A percentile compares a stretch with the other conserved stretches of the same genome.
Evolutionary conservation across 2,797 vertebrate species (phyloP).

Genomic region (Hypotaenidia okinawae): DNA sequence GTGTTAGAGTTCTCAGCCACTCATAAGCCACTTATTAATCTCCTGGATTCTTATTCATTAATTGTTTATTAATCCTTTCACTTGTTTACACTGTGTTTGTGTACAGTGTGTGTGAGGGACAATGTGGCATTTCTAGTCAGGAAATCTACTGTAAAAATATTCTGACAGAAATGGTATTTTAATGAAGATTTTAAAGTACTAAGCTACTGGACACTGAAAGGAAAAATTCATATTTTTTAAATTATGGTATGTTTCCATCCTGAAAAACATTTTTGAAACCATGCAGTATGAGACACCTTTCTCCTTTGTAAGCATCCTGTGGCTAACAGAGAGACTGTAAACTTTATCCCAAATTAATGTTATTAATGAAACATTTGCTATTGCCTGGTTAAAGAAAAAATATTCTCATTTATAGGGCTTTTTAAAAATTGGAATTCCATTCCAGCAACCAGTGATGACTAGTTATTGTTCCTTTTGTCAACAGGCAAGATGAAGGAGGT

Average conservation of each 20-base stretch:
- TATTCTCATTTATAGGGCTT: slow-evolving; percentile 44
- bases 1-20: neutral
- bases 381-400: slow-evolving; percentile 6
- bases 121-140: neutral
- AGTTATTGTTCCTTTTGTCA: slow-evolving; percentile 85
- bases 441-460: slow-evolving; percentile 74
- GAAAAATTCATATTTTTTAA: neutral
- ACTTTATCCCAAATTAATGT: neutral
- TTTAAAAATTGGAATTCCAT: slow-evolving; percentile 36
- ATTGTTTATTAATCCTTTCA: neutral
- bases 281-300: neutral
- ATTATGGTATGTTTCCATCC: neutral
- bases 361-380: slow-evolving; percentile 32
- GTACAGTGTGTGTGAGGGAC: neutral
- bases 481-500: slow-evolving; percentile 83
- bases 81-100: neutral
- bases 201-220: neutral
- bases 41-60: neutral
- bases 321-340: neutral
- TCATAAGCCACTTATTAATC: neutral
- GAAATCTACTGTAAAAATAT: neutral
- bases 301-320: neutral
- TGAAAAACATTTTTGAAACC: neutral
- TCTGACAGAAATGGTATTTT: neutral
- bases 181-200: neutral